These are phyloP conservation scores for Sylvilagus floridanus DNA, from an alignment of 2,797 vertebrate species.

Conservation along the genomic window DNA sequence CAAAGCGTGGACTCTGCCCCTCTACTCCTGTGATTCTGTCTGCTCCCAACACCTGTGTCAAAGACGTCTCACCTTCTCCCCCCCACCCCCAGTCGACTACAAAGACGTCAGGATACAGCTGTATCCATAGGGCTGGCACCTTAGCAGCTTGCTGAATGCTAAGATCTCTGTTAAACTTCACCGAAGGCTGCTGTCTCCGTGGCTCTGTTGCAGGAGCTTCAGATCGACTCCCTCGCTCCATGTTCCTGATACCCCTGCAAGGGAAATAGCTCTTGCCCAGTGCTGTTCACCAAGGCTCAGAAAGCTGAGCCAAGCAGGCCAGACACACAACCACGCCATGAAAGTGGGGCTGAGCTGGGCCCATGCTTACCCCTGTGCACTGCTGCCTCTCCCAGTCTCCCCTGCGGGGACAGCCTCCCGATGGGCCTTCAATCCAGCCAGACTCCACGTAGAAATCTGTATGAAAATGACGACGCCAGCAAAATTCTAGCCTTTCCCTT, in stretches of 20 bases:
- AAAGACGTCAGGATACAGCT: neutral
- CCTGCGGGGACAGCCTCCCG: neutral
- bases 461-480: neutral
- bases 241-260: neutral
- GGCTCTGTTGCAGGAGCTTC: neutral
- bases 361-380: neutral
- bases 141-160: neutral
- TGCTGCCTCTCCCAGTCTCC: neutral
- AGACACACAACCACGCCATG: neutral
- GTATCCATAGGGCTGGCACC: neutral
- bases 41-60: neutral
- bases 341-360: accelerated
- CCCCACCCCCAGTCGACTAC: neutral
- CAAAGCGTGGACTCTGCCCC: constrained; percentile 15
- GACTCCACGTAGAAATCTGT: neutral
- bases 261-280: too few species aligned
- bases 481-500: neutral
- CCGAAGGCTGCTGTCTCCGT: neutral
- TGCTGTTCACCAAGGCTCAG: neutral
- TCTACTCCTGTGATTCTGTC: neutral
- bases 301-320: neutral
- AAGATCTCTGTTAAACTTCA: neutral
- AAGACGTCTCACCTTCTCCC: neutral
- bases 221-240: neutral
- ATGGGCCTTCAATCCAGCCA: neutral